A percentile compares a stretch with the other conserved stretches of the same genome.
Conservation (phyloP, 2,113 vertebrate genomes). For the Arvicanthis niloticus region DNA sequence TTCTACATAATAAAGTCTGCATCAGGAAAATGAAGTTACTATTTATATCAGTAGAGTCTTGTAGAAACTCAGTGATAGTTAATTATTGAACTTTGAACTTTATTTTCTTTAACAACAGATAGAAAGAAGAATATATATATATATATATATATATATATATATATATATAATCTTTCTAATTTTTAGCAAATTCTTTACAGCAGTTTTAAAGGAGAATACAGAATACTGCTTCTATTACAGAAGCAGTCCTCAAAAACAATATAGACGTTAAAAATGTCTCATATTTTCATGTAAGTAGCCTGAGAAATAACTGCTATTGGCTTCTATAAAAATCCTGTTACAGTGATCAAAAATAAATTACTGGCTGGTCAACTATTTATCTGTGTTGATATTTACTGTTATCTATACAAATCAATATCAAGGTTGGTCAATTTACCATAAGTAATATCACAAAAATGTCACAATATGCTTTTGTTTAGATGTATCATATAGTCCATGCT, state of each 20-base stretch:
- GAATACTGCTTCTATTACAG: background rate
- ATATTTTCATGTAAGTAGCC: background rate
- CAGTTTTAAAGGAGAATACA: background rate
- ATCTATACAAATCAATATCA: constrained; percentile 34
- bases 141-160: too few relatives aligned
- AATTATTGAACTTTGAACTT: background rate
- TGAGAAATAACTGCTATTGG: constrained; percentile 14
- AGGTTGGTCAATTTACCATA: background rate
- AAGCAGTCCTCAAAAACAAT: background rate
- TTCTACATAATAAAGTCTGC: background rate
- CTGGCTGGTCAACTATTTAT: background rate
- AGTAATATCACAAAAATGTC: constrained; percentile 2
- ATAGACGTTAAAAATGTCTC: background rate
- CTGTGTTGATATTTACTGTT: constrained; percentile 3
- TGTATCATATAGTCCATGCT: background rate
- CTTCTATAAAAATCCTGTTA: background rate
- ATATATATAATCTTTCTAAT: background rate
- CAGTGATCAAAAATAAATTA: constrained; percentile 29
- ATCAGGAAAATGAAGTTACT: background rate
- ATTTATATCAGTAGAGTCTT: background rate
- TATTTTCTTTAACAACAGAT: background rate
- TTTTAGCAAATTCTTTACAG: background rate
- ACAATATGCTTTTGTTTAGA: background rate
- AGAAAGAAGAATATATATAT: background rate
- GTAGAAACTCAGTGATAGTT: background rate